Conservation (phyloP, 2,113 vertebrate genomes). For the Anoplopoma fimbria region DNA sequence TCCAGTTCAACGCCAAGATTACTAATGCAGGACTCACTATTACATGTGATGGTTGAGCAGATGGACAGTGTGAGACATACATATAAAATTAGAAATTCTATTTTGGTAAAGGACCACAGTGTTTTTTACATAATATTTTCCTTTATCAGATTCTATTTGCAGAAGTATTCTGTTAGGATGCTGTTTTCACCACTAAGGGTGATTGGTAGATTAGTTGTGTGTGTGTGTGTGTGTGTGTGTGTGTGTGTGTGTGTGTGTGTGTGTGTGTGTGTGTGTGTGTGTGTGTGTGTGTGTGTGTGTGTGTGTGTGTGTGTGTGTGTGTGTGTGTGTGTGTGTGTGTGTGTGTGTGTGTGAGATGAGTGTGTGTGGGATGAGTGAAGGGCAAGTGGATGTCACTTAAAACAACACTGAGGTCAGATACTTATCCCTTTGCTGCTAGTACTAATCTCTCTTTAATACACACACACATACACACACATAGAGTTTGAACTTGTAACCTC, state of each 20-base stretch:
- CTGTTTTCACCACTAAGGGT: constrained; percentile 1
- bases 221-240: not conserved
- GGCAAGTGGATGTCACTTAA: constrained; percentile 40
- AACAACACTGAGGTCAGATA: constrained; percentile 46
- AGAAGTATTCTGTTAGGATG: not conserved
- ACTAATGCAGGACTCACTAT: not conserved
- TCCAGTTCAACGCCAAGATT: not conserved
- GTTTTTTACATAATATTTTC: constrained; percentile 2
- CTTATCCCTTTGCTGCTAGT: constrained; percentile 31
- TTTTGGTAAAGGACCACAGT: constrained; percentile 1
- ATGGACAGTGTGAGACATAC: not conserved
- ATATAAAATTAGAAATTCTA: not conserved
- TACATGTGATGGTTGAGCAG: not conserved
- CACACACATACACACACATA: constrained; percentile 8
- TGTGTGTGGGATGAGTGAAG: constrained; percentile 9
- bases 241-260: constrained; percentile 5
- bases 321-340: constrained; percentile 9
- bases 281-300: constrained; percentile 5
- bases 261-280: constrained; percentile 1
- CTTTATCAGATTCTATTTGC: constrained; percentile 5
- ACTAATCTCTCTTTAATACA: constrained; percentile 36
- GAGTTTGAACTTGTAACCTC: constrained; percentile 45
- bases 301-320: not conserved
- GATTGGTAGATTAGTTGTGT: not conserved
- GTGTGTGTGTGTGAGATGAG: not conserved